Percentiles rank a stretch among this genome's conserved stretches.
phyloP scores from a whole-genome alignment of 2,113 vertebrate species.

The Spilogale gracilis region DNA sequence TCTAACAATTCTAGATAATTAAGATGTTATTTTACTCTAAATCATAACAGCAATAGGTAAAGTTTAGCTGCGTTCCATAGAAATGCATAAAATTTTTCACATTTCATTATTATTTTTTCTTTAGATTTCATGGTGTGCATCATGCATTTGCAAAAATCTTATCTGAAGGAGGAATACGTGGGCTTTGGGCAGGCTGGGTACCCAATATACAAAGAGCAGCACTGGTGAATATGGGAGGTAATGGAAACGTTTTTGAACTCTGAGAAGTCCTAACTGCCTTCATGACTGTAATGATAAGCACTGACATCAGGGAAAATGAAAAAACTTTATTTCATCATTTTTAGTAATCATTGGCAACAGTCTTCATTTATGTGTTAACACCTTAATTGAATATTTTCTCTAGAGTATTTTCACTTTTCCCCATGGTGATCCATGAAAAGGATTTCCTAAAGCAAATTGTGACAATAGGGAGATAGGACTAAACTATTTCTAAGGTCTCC shows the following conservation, averaged over 20 bases:
- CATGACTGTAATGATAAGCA: neutral
- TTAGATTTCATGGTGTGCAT: conserved; percentile 88
- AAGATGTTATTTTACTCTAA: neutral
- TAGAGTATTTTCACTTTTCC: conserved; percentile 8
- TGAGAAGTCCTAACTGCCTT: neutral
- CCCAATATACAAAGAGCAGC: conserved; percentile 94
- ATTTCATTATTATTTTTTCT: conserved; percentile 43
- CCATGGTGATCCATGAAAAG: neutral
- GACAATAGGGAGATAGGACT: neutral
- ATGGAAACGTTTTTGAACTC: conserved; percentile 48
- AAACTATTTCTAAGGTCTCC: neutral
- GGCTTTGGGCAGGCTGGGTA: conserved; percentile 94
- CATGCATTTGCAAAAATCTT: conserved; percentile 92
- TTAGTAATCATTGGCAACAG: neutral
- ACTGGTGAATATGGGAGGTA: conserved; percentile 93
- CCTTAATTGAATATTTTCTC: neutral
- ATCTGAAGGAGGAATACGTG: conserved; percentile 91
- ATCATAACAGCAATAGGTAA: neutral
- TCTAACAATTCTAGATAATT: conserved; percentile 81
- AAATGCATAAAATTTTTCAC: conserved; percentile 37
- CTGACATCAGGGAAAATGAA: neutral
- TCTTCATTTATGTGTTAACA: neutral
- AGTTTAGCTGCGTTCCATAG: neutral
- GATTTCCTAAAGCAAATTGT: neutral
- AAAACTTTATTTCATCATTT: neutral